Evolutionary conservation across 2,797 vertebrate species (phyloP).

Genomic region (Alectoris magna): DNA sequence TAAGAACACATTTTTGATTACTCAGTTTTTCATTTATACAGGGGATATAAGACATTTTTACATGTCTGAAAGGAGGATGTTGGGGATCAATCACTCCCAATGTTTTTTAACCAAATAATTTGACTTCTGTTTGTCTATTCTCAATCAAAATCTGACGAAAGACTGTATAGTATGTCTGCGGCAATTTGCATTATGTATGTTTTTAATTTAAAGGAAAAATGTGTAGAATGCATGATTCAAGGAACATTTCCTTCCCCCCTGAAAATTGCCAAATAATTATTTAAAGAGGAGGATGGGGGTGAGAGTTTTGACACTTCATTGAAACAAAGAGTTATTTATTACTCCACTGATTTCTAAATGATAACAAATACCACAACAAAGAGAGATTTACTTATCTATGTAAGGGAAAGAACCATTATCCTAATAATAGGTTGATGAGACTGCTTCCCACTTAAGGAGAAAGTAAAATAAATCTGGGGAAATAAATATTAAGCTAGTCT

Average conservation of each 20-base stretch:
- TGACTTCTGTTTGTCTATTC: background rate
- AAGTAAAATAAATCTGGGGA: slow-evolving; percentile 33
- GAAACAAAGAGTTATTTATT: slow-evolving; percentile 2
- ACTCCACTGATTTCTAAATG: background rate
- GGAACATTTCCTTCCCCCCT: background rate
- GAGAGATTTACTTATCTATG: background rate
- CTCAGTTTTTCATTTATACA: background rate
- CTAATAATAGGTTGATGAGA: slow-evolving; percentile 10
- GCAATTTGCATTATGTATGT: background rate
- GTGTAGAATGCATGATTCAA: background rate
- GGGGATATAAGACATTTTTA: background rate
- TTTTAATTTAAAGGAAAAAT: slow-evolving; percentile 16
- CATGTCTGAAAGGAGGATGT: background rate
- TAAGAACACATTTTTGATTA: background rate
- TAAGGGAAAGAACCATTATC: background rate
- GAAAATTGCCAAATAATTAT: background rate
- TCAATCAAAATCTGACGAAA: slow-evolving; percentile 29
- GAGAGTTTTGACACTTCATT: background rate
- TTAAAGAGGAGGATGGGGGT: background rate
- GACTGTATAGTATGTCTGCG: background rate
- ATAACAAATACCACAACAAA: background rate
- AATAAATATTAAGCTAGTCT: background rate
- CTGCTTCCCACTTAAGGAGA: slow-evolving; percentile 9
- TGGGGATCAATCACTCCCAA: background rate
- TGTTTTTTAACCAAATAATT: background rate